phyloP scores from a whole-genome alignment of 2,113 vertebrate genomes.

The Ceyx margarethae region DNA sequence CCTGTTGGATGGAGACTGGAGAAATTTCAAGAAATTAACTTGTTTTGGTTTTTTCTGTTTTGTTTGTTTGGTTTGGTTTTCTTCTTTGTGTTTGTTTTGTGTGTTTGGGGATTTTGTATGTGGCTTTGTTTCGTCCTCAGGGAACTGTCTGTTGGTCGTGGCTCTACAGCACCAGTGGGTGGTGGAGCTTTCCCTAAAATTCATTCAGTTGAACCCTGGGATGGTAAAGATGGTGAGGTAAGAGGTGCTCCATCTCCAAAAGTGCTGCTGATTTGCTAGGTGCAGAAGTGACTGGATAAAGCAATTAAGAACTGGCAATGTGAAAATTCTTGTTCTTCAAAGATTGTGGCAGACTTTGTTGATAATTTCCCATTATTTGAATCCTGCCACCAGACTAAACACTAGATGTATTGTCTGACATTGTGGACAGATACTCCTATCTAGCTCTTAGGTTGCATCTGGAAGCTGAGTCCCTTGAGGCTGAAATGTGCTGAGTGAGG shows the following conservation, averaged over 20 bases:
- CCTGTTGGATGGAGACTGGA: not conserved
- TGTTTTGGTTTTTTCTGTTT: no score
- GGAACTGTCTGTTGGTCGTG: slow-evolving; percentile 93
- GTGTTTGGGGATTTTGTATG: no score
- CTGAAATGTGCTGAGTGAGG: not conserved
- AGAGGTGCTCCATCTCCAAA: slow-evolving; percentile 32
- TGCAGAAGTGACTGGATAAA: not conserved
- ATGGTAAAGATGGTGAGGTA: slow-evolving; percentile 95
- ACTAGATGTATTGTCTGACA: not conserved
- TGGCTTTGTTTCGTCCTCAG: slow-evolving; percentile 55
- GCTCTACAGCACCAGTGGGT: slow-evolving; percentile 88
- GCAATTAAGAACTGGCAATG: not conserved
- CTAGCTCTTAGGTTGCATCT: not conserved
- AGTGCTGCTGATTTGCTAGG: not conserved
- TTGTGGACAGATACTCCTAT: not conserved
- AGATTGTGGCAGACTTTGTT: not conserved
- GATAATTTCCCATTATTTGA: not conserved
- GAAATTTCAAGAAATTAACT: no score
- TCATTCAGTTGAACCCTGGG: slow-evolving; percentile 85
- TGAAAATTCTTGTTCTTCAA: not conserved
- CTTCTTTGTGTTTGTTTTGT: no score
- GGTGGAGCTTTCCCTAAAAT: slow-evolving; percentile 87
- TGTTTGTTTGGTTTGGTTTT: no score
- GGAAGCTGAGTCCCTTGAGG: not conserved
- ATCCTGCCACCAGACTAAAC: not conserved